Evolutionary conservation across 2,113 vertebrate genomes (phyloP).

Genomic region (Seriola aureovittata): DNA sequence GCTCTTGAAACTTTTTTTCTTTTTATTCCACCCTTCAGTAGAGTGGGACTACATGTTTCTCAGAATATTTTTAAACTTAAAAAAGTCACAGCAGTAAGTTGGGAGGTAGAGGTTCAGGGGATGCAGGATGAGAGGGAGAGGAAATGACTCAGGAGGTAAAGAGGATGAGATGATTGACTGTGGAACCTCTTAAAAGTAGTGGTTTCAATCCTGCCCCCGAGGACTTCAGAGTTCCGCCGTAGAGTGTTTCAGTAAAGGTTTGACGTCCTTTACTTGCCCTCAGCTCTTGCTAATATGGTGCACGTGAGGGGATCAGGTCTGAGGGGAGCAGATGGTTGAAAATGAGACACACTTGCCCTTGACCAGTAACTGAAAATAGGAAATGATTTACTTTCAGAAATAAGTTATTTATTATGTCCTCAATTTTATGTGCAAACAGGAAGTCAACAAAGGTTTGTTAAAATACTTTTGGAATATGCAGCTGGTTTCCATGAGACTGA

Average conservation of each 20-base stretch:
- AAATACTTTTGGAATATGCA: neutral
- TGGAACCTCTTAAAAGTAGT: constrained; percentile 30
- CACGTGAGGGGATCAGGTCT: neutral
- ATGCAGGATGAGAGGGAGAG: constrained; percentile 3
- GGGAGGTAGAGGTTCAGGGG: neutral
- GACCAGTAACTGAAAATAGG: neutral
- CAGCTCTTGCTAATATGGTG: neutral
- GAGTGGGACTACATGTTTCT: neutral
- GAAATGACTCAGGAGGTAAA: constrained; percentile 4
- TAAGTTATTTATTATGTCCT: neutral
- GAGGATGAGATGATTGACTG: constrained; percentile 9
- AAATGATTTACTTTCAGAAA: neutral
- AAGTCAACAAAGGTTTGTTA: neutral
- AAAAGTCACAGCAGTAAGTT: neutral
- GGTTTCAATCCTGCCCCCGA: constrained; percentile 10
- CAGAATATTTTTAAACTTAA: no score
- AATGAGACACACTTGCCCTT: neutral
- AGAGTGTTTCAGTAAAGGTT: neutral
- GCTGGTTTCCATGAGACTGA: neutral
- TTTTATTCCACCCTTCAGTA: no score
- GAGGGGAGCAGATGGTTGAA: neutral
- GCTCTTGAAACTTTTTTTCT: no score
- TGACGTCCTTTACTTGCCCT: neutral
- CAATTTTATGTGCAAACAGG: neutral
- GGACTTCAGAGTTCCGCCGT: constrained; percentile 1